phyloP scores from a whole-genome alignment of 2,888 invertebrate species.

The Drosophila falleni region DNA sequence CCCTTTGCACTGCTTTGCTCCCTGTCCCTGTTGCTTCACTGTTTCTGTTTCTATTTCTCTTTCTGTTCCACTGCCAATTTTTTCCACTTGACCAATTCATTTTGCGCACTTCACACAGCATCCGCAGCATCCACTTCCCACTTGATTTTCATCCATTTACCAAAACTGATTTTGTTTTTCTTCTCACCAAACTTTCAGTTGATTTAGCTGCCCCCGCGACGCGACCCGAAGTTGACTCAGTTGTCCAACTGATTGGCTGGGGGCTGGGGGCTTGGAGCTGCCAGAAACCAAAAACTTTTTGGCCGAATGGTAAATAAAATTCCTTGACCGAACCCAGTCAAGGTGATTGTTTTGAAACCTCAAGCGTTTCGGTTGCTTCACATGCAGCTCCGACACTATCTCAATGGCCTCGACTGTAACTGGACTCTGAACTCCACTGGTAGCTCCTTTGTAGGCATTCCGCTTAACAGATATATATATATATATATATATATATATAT shows the following conservation, averaged over 20 bases:
- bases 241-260: conserved; percentile 56
- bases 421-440: conserved; percentile 9
- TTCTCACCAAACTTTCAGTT: conserved; percentile 78
- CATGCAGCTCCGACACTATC: conserved; percentile 31
- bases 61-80: conserved; percentile 60
- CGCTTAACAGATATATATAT: conserved; percentile 58
- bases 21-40: neutral
- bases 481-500: neutral
- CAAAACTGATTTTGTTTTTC: conserved; percentile 77
- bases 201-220: conserved; percentile 68
- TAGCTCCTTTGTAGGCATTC: conserved; percentile 25
- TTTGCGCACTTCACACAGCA: conserved; percentile 66
- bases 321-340: conserved; percentile 54
- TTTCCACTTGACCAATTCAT: conserved; percentile 80
- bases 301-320: conserved; percentile 52
- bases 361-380: conserved; percentile 73
- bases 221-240: conserved; percentile 61
- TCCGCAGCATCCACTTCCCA: conserved; percentile 10
- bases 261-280: conserved; percentile 1
- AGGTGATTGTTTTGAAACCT: conserved; percentile 80
- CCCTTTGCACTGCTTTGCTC: neutral
- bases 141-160: conserved; percentile 17
- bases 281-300: conserved; percentile 40
- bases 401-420: conserved; percentile 18
- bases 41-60: neutral